These are phyloP conservation scores for Nothura maculosa DNA, from an alignment of 2,797 vertebrate genomes.

Conservation along the genomic window DNA sequence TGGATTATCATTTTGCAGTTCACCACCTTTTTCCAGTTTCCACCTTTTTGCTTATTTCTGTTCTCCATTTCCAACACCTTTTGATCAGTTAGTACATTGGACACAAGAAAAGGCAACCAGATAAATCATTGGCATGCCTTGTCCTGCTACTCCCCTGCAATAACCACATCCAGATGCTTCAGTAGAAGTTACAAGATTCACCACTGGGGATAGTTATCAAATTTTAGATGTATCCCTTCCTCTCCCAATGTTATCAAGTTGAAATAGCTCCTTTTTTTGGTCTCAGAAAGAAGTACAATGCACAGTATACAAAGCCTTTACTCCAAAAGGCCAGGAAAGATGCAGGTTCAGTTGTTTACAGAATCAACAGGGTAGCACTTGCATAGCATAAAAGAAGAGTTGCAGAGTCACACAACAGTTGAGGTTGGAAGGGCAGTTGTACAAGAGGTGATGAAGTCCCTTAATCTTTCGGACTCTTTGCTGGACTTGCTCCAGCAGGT, in stretches of 20 bases:
- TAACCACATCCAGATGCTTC: conserved; percentile 19
- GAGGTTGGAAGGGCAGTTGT: not conserved
- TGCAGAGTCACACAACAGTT: not conserved
- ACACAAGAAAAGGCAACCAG: not conserved
- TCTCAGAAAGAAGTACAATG: not conserved
- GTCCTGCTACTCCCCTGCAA: not conserved
- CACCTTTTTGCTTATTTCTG: not conserved
- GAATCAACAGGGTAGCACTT: not conserved
- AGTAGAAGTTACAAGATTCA: not conserved
- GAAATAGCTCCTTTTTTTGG: not conserved
- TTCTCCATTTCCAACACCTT: conserved; percentile 45
- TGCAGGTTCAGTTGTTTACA: not conserved
- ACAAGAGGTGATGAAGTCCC: not conserved
- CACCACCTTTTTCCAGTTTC: not conserved
- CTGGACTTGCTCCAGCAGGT: not conserved
- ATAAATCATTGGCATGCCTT: conserved; percentile 34
- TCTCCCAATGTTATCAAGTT: not conserved
- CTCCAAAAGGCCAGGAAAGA: not conserved
- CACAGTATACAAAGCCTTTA: not conserved
- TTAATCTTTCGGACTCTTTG: not conserved
- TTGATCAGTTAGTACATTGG: not conserved
- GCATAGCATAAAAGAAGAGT: not conserved
- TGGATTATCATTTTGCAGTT: not conserved
- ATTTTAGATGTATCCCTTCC: not conserved
- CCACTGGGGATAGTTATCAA: not conserved